These are phyloP conservation scores for Coturnix japonica DNA, from an alignment of 2,113 vertebrate genomes.

Conservation along the genomic window DNA sequence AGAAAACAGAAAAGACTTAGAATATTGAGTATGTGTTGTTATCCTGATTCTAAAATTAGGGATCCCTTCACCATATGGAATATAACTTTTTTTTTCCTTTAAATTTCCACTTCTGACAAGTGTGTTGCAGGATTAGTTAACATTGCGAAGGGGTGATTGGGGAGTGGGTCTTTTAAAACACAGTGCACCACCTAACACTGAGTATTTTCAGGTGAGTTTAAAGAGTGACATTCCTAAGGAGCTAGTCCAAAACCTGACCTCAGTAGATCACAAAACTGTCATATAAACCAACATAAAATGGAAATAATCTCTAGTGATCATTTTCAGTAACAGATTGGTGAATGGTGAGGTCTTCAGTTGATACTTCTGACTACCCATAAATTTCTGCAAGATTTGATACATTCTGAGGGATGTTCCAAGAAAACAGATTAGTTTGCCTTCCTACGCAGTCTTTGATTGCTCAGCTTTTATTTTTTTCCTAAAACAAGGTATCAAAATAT, in stretches of 20 bases:
- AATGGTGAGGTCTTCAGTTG: conserved; percentile 1
- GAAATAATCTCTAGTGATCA: neutral
- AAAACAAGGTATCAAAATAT: conserved; percentile 71
- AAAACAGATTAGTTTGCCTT: conserved; percentile 57
- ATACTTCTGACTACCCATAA: conserved; percentile 54
- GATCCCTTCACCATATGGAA: neutral
- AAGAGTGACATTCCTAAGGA: conserved; percentile 13
- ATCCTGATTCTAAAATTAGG: neutral
- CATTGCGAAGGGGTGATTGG: neutral
- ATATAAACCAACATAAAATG: neutral
- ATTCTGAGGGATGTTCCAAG: conserved; percentile 46
- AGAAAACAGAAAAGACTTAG: neutral
- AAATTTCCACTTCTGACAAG: neutral
- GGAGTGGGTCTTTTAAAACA: conserved; percentile 1
- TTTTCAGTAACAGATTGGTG: neutral
- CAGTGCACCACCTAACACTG: neutral
- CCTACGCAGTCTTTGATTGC: conserved; percentile 44
- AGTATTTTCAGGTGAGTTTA: neutral
- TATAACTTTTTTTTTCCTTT: neutral
- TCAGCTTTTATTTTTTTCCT: conserved; percentile 52
- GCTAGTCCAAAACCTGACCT: conserved; percentile 30
- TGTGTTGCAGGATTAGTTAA: neutral
- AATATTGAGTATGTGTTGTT: neutral
- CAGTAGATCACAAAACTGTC: neutral
- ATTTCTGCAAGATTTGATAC: conserved; percentile 45